A percentile compares a stretch with the other conserved stretches of the same genome.
Evolutionary conservation across 2,797 vertebrate species (phyloP).

Genomic region (Cyclura pinguis): DNA sequence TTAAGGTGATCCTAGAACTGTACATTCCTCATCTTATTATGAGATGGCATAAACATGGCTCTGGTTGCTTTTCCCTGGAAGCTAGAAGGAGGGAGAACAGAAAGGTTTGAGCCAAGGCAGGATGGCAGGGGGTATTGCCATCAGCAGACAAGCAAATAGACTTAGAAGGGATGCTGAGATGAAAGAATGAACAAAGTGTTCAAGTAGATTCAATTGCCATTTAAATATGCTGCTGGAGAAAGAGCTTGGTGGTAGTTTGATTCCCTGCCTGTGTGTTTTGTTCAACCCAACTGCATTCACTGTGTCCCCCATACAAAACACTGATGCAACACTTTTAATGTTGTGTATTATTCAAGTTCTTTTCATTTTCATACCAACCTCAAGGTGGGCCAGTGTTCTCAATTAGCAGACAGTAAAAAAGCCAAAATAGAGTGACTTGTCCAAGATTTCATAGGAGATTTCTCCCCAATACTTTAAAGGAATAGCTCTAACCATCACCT

Average conservation of each 20-base stretch:
- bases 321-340: not conserved
- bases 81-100: not conserved
- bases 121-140: not conserved
- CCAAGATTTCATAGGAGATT: not conserved
- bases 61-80: not conserved
- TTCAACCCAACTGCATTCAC: not conserved
- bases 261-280: not conserved
- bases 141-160: not conserved
- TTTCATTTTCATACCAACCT: not conserved
- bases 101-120: not conserved
- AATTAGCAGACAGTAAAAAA: not conserved
- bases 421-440: not conserved
- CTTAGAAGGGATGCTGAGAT: slow-evolving; percentile 38
- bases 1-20: not conserved
- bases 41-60: not conserved
- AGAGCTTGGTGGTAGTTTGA: not conserved
- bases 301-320: not conserved
- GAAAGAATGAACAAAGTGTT: slow-evolving; percentile 2
- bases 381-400: not conserved
- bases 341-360: not conserved
- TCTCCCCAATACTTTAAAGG: not conserved
- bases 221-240: slow-evolving; percentile 1
- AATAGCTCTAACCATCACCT: too few relatives aligned
- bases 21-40: fast-evolving
- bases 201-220: slow-evolving; percentile 6